Evolutionary conservation across 2,888 invertebrate species (phyloP).

Genomic region (Nasonovia ribisnigri): DNA sequence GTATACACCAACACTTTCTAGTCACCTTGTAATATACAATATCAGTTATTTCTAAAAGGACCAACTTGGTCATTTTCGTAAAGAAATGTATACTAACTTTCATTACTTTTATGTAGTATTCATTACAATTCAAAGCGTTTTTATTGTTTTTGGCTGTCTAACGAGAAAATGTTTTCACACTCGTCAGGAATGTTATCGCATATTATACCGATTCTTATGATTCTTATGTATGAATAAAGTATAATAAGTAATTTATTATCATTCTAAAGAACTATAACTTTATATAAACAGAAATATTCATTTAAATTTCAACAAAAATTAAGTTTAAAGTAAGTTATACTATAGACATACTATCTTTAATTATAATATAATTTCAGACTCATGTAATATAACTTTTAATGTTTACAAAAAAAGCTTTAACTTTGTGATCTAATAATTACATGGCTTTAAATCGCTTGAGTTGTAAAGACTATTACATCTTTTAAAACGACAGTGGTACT

Average conservation of each 20-base stretch:
- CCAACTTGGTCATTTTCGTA: not conserved
- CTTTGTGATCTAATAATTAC: constrained; percentile 17
- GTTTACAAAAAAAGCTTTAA: not conserved
- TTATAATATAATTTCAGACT: not conserved
- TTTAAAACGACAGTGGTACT: not conserved
- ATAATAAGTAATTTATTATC: not conserved
- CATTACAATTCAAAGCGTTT: not conserved
- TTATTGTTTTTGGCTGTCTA: not conserved
- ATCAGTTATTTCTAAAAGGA: not conserved
- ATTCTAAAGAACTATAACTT: not conserved
- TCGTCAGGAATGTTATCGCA: not conserved
- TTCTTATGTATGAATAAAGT: not conserved
- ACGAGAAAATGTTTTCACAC: not conserved
- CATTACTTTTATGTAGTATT: not conserved
- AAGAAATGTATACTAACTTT: not conserved
- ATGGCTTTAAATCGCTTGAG: not conserved
- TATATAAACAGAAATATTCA: not conserved
- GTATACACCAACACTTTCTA: not conserved
- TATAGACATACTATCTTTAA: not conserved
- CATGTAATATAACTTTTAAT: not conserved
- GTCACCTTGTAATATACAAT: not conserved
- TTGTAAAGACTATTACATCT: not conserved
- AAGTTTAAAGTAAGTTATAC: not conserved
- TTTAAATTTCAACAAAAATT: not conserved
- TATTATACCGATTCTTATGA: not conserved